Conservation (phyloP, 2,797 vertebrate genomes). For the Ptychobarbus kaznakovi region DNA sequence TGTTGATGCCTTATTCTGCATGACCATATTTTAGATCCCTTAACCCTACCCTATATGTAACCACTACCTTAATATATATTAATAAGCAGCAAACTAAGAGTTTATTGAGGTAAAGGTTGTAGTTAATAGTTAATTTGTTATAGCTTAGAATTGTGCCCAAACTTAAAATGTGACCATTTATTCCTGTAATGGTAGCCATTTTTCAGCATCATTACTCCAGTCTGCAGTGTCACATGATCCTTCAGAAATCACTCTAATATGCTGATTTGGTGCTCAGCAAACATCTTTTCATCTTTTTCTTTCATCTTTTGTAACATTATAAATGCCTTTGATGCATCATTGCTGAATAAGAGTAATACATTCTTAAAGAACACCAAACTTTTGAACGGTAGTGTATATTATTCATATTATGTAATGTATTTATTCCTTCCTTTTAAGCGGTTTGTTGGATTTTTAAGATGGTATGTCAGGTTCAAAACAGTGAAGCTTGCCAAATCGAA, state of each 20-base stretch:
- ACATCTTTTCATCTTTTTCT: conserved; percentile 5
- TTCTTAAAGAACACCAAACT: neutral
- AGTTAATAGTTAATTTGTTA: neutral
- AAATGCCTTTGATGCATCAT: neutral
- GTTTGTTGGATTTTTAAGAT: neutral
- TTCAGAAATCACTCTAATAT: neutral
- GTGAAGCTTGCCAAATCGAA: neutral
- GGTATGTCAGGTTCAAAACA: conserved; percentile 3
- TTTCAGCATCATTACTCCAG: neutral
- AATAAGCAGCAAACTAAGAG: neutral
- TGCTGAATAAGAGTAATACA: neutral
- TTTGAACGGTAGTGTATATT: neutral
- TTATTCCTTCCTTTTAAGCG: neutral
- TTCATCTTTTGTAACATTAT: neutral
- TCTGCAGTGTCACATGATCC: neutral
- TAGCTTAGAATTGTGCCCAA: neutral
- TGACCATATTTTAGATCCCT: neutral
- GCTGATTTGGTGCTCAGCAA: neutral
- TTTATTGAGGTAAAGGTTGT: neutral
- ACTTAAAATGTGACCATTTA: neutral
- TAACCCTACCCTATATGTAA: neutral
- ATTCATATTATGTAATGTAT: conserved; percentile 9
- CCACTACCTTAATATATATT: neutral
- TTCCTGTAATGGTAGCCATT: neutral
- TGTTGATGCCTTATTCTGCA: neutral